Percentiles rank a stretch among this genome's conserved stretches.
Conservation (phyloP, 1,140 invertebrate genomes). For the Brachionus paranguensis region DNA sequence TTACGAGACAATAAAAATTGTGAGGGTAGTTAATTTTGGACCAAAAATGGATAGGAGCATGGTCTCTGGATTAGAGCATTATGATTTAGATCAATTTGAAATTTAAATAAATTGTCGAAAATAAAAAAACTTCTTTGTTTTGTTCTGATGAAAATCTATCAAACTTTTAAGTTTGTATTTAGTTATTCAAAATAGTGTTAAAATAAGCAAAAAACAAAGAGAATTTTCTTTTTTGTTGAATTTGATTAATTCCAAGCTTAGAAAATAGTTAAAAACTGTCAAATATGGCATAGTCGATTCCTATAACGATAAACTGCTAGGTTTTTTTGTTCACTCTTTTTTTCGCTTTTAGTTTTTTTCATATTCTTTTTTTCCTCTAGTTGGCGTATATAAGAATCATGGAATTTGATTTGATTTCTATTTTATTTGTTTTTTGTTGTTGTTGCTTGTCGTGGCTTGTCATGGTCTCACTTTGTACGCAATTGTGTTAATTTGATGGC, state of each 20-base stretch:
- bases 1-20: background rate
- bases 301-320: constrained; percentile 2
- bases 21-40: background rate
- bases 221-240: background rate
- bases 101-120: too few species aligned
- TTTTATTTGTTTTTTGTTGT: background rate
- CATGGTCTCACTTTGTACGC: too few species aligned
- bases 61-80: background rate
- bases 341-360: background rate
- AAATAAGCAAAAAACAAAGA: background rate
- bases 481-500: background rate
- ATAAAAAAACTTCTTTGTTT: background rate
- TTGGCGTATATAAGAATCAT: background rate
- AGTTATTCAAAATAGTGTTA: background rate
- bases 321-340: background rate
- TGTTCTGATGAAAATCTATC: background rate
- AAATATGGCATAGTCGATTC: background rate
- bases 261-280: constrained; percentile 24
- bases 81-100: too few species aligned
- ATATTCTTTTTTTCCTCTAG: too few species aligned
- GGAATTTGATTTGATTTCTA: background rate
- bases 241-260: constrained; percentile 2
- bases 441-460: too few species aligned
- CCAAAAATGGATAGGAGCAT: background rate
- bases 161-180: background rate